Evolutionary conservation across 2,113 vertebrate species (phyloP), one percentile per base, ranked within the genome.

Genomic region (Sclerurus mexicanus): DNA sequence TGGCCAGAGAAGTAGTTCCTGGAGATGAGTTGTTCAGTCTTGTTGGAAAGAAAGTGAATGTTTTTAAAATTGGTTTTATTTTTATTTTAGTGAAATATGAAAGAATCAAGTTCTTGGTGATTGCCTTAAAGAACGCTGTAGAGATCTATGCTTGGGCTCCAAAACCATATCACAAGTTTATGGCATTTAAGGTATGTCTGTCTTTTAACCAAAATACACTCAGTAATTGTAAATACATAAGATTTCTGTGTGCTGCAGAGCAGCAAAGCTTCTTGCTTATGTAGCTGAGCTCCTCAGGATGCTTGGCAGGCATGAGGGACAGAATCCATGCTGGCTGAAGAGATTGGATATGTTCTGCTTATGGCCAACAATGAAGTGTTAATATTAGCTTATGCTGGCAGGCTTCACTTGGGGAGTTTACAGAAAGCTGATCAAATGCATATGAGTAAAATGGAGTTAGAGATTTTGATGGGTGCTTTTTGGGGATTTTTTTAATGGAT

Each of bases 91-190:
- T 99, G 89, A 99, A 99, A 97, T 99, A 99, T 31, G 99, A 99
- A 98, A 98, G 99, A 98, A 99, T 99, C 96, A 99, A 99, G 96
- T 99, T 99, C 97, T 94, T 99, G 98, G 99, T 99, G 97, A 99
- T 99, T 90, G 99, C 99, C 94, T 98, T 99, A 98, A 99, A 99
- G 98, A 99, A 98, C 89, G 97, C 99, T 9, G 99, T 99, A 89
- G 99, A 99, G 98, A 99, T 99, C 96, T 99, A 99, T 49, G 99
- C 99, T 74, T 99, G 99, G 99, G 99, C 99, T 75, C 99, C 99
- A 27, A 99, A 99, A 98, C 99, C 99, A 10, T 99, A 99, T 97
- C 99, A 99, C 98, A 99, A 99, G 97, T 99, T 99, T 80, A 99
- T 99, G 99, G 99, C 99, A 81, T 99, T 99, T 97, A 99, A 99